Evolutionary conservation across 1,140 invertebrate species (phyloP).

Genomic region (Artemia franciscana): DNA sequence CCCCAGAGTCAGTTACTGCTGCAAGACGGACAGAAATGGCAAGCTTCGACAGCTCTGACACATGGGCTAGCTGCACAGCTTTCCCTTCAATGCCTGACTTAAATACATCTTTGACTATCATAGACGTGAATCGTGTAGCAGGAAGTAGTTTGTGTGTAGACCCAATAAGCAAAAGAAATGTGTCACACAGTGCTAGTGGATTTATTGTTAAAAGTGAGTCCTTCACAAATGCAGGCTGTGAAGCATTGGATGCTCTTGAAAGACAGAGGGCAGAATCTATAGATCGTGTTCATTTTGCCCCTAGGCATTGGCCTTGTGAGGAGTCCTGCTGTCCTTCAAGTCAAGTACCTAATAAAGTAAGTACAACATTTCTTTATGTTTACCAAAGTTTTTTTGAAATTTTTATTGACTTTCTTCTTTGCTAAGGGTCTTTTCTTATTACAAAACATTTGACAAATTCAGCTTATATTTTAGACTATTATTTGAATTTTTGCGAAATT

Average conservation of each 20-base stretch:
- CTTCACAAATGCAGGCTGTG: conserved; percentile 21
- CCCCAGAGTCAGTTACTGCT: conserved; percentile 3
- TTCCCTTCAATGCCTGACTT: conserved; percentile 45
- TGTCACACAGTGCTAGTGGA: not conserved
- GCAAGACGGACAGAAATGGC: conserved; percentile 29
- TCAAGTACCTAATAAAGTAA: not conserved
- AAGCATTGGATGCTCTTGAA: conserved; percentile 12
- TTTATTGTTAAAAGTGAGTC: conserved; percentile 6
- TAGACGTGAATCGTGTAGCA: conserved; percentile 10
- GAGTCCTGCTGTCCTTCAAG: not conserved
- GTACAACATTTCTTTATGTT: too few species aligned
- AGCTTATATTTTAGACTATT: too few species aligned
- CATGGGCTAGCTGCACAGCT: conserved; percentile 83
- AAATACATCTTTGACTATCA: conserved; percentile 9
- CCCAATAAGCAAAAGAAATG: conserved; percentile 51
- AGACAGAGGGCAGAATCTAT: conserved; percentile 16
- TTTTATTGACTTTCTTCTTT: too few species aligned
- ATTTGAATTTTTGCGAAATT: too few species aligned
- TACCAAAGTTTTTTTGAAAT: too few species aligned
- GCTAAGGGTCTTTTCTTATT: too few species aligned
- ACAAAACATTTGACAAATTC: too few species aligned
- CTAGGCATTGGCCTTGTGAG: not conserved
- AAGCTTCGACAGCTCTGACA: conserved; percentile 51
- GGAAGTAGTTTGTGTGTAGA: conserved; percentile 57
- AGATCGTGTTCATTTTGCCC: not conserved